phyloP scores from a whole-genome alignment of 2,797 vertebrate genomes.

The Emydoidea blandingii region DNA sequence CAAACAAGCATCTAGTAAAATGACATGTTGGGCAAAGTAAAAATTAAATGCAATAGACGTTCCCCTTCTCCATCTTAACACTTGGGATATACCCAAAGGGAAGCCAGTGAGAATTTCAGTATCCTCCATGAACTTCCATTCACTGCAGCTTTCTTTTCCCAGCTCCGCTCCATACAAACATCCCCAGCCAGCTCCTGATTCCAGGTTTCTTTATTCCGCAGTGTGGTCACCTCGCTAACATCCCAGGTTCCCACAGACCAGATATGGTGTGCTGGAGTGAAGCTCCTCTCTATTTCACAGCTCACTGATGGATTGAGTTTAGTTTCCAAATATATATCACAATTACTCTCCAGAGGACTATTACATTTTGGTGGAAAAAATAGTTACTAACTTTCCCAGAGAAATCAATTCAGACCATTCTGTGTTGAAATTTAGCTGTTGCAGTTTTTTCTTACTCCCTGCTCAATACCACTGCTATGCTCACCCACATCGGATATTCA shows the following conservation, averaged over 20 bases:
- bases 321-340: neutral
- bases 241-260: neutral
- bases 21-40: neutral
- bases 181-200: neutral
- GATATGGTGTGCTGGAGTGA: neutral
- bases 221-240: neutral
- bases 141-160: neutral
- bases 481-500: neutral
- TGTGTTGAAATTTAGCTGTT: neutral
- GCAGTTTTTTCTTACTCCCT: neutral
- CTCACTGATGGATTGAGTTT: neutral
- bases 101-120: neutral
- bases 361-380: neutral
- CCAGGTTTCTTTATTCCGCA: neutral
- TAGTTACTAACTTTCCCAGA: neutral
- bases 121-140: neutral
- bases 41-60: neutral
- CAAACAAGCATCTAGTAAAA: neutral
- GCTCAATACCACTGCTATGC: rapidly evolving
- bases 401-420: neutral
- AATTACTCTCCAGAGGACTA: neutral
- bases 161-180: neutral
- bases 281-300: neutral
- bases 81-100: neutral
- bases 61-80: neutral